Conservation (phyloP, 2,113 vertebrate genomes). For the Oplegnathus fasciatus region DNA sequence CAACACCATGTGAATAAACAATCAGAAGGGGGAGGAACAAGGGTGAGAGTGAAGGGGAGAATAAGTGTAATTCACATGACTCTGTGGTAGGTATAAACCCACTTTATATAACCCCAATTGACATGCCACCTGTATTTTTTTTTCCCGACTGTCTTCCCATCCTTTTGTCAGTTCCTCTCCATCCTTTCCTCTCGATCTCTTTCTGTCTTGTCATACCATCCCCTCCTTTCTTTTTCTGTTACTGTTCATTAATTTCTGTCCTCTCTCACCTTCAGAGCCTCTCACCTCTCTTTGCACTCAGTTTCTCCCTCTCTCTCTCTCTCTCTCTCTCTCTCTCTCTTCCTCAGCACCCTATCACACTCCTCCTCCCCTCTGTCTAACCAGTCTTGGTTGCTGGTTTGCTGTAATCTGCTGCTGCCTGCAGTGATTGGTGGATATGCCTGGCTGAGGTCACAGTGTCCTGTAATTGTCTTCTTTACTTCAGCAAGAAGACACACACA, state of each 20-base stretch:
- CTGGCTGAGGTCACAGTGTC: conserved; percentile 56
- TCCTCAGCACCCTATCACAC: neutral
- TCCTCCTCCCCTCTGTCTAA: conserved; percentile 11
- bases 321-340: neutral
- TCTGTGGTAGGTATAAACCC: neutral
- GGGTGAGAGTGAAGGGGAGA: too few species aligned
- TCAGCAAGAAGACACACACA: conserved; percentile 15
- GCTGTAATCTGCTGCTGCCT: conserved; percentile 59
- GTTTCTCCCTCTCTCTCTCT: neutral
- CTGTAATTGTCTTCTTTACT: conserved; percentile 58
- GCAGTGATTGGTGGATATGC: conserved; percentile 62
- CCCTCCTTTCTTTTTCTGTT: neutral
- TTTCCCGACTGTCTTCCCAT: neutral
- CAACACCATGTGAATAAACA: neutral
- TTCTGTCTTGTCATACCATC: neutral
- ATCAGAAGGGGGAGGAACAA: neutral
- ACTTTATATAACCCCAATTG: neutral
- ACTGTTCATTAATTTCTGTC: conserved; percentile 17
- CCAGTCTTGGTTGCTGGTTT: conserved; percentile 27
- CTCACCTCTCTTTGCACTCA: neutral
- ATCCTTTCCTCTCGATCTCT: neutral
- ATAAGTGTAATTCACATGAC: neutral
- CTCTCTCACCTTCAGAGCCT: conserved; percentile 33
- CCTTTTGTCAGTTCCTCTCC: neutral
- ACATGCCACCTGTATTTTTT: neutral